Evolutionary conservation across 2,797 vertebrate genomes (phyloP).

Genomic region (Graptemys geographica): DNA sequence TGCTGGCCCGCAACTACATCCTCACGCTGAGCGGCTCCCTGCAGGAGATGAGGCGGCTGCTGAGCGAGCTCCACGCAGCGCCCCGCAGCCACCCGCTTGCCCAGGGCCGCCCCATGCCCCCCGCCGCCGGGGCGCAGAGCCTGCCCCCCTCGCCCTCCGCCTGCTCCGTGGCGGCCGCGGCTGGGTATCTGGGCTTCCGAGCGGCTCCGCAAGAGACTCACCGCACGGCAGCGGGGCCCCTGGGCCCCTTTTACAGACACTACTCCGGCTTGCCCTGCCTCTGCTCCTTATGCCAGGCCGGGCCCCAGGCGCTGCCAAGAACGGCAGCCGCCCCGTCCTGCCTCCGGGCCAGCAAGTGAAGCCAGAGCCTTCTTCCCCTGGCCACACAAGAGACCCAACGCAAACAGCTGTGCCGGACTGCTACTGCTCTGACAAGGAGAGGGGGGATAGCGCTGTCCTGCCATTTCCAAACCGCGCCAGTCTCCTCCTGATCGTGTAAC

Average conservation of each 20-base stretch:
- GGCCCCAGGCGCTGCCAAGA: constrained; percentile 52
- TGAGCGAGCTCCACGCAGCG: constrained; percentile 85
- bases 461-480: too few relatives aligned
- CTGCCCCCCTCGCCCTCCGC: constrained; percentile 83
- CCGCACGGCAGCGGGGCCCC: constrained; percentile 44
- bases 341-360: constrained; percentile 84
- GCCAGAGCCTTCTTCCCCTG: too few relatives aligned
- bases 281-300: constrained; percentile 80
- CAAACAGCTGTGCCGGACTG: background rate
- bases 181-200: constrained; percentile 76
- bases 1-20: constrained; percentile 89
- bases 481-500: background rate
- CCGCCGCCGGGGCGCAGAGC: constrained; percentile 59
- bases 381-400: background rate
- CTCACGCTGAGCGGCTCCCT: constrained; percentile 88
- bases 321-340: constrained; percentile 81
- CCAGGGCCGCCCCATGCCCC: constrained; percentile 42
- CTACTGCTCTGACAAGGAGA: too few relatives aligned
- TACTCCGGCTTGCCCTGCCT: constrained; percentile 86
- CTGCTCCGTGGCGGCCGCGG: constrained; percentile 53
- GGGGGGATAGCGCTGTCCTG: too few relatives aligned
- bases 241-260: constrained; percentile 82
- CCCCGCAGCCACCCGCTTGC: background rate
- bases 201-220: constrained; percentile 52
- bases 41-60: constrained; percentile 89